Evolutionary conservation across 2,797 vertebrate genomes (phyloP).

Genomic region (Propithecus deckenii): DNA sequence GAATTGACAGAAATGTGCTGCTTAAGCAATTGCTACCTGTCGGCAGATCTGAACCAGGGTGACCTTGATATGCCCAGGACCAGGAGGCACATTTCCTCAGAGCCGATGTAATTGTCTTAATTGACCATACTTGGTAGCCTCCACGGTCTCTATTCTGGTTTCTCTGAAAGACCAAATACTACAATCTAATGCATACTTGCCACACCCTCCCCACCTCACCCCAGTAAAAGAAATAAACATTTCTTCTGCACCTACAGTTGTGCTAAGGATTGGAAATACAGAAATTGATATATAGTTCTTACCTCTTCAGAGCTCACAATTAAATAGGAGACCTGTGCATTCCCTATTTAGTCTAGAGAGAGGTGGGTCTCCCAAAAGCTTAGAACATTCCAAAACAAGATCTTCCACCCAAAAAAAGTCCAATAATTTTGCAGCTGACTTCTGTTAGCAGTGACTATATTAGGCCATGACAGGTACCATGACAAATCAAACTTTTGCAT

Average conservation of each 20-base stretch:
- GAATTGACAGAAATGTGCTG: slow-evolving; percentile 42
- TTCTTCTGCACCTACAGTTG: not conserved
- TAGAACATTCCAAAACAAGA: not conserved
- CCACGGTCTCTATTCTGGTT: not conserved
- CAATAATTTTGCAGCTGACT: not conserved
- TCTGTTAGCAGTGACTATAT: not conserved
- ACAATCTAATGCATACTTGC: not conserved
- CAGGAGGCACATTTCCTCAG: not conserved
- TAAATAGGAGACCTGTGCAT: not conserved
- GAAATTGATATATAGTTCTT: not conserved
- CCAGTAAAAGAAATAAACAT: not conserved
- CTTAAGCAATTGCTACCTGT: slow-evolving; percentile 47
- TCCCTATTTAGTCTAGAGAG: not conserved
- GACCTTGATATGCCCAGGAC: slow-evolving; percentile 9
- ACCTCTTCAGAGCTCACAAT: not conserved
- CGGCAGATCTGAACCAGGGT: slow-evolving; percentile 3
- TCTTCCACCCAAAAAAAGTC: not conserved
- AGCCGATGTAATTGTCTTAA: not conserved
- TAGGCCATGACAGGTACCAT: not conserved
- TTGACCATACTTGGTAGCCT: not conserved
- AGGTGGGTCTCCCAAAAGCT: not conserved
- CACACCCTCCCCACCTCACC: not conserved
- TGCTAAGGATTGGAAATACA: not conserved
- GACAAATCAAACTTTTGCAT: slow-evolving; percentile 33
- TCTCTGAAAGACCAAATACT: not conserved